These are phyloP conservation scores for Lamellibrachia luymesi DNA, from an alignment of 1,140 invertebrate genomes.

Conservation along the genomic window DNA sequence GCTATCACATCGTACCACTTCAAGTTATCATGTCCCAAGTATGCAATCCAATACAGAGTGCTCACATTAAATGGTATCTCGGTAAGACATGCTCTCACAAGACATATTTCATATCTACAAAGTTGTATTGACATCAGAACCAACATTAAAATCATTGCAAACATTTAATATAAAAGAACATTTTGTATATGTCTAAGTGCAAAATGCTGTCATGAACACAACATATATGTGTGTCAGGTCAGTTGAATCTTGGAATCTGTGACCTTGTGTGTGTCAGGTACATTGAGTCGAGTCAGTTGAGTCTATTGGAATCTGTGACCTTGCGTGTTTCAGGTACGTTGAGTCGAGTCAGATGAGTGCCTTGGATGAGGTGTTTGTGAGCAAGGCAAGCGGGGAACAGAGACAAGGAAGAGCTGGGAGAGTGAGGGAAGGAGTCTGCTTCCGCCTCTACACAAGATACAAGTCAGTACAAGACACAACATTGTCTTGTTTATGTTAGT, in stretches of 20 bases:
- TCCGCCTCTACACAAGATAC: slow-evolving; percentile 65
- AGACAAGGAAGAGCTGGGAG: slow-evolving; percentile 87
- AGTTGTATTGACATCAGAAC: no score
- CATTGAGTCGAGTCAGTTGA: background rate
- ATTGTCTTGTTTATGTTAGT: slow-evolving; percentile 26
- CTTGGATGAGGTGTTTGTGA: slow-evolving; percentile 71
- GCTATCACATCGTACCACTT: no score
- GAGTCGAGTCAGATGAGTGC: slow-evolving; percentile 48
- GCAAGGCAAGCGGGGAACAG: slow-evolving; percentile 91
- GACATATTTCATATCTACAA: no score
- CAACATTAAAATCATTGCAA: no score
- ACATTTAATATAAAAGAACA: no score
- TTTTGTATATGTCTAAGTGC: no score
- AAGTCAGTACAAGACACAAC: slow-evolving; percentile 31
- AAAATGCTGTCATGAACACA: no score
- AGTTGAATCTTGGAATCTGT: slow-evolving; percentile 33
- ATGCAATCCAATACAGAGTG: no score
- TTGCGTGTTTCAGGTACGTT: slow-evolving; percentile 39
- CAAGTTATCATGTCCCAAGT: no score
- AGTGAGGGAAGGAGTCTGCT: slow-evolving; percentile 73
- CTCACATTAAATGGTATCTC: no score
- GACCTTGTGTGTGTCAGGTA: background rate
- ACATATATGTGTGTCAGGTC: slow-evolving; percentile 31
- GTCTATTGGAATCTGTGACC: background rate
- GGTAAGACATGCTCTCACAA: no score